These are phyloP conservation scores for Chloroceryle inda DNA, from an alignment of 2,797 vertebrate species.

Conservation along the genomic window DNA sequence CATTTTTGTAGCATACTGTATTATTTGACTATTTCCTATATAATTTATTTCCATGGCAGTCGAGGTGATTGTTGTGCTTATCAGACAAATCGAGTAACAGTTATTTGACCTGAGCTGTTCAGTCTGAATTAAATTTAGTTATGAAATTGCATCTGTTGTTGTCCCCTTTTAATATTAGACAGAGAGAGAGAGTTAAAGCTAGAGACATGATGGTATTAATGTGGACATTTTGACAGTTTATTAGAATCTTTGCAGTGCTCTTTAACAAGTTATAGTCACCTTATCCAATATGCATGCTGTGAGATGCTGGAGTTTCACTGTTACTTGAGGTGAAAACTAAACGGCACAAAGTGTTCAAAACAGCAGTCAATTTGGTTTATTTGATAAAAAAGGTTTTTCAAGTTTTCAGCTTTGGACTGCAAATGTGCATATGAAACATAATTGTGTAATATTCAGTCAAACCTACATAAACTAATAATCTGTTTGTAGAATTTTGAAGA, in stretches of 20 bases:
- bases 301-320: background rate
- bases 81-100: constrained; percentile 4
- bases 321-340: background rate
- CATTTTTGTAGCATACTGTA: background rate
- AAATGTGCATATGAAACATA: background rate
- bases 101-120: background rate
- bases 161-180: background rate
- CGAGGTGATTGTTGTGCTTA: background rate
- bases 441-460: background rate
- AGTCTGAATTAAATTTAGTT: constrained; percentile 8
- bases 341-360: background rate
- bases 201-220: background rate
- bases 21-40: background rate
- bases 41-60: background rate
- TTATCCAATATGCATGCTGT: background rate
- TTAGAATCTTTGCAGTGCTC: background rate
- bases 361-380: background rate
- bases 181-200: background rate
- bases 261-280: background rate
- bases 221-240: constrained; percentile 19
- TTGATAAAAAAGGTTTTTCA: background rate
- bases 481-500: background rate
- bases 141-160: background rate
- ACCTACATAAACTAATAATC: background rate
- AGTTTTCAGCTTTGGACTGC: background rate